phyloP scores from a whole-genome alignment of 1,140 invertebrate species.

The Potamilus streckersoni region DNA sequence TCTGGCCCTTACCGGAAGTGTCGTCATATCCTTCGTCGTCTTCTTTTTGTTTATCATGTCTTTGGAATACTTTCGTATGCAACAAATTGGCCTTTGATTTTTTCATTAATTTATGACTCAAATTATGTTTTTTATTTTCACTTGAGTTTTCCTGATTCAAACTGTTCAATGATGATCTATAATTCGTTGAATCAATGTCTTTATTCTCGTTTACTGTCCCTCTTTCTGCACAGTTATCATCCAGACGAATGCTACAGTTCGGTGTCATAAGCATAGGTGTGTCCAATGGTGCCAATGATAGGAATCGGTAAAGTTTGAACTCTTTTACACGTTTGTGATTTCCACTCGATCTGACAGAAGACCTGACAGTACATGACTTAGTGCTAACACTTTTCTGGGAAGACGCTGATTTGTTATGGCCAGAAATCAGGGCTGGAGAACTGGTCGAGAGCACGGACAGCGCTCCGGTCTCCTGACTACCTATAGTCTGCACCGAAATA shows the following conservation, averaged over 20 bases:
- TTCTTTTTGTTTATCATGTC: not conserved
- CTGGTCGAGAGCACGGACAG: conserved; percentile 33
- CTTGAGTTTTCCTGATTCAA: too few species aligned
- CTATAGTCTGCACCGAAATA: not conserved
- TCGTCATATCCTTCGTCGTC: conserved; percentile 4
- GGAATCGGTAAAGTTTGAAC: conserved; percentile 43
- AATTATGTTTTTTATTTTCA: too few species aligned
- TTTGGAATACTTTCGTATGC: conserved; percentile 16
- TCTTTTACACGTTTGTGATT: conserved; percentile 32
- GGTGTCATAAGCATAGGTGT: too few species aligned
- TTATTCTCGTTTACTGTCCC: conserved; percentile 1
- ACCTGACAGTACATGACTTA: conserved; percentile 22
- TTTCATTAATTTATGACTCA: too few species aligned
- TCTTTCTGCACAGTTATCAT: conserved; percentile 1
- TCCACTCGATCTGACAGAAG: conserved; percentile 10
- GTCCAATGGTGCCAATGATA: conserved; percentile 29
- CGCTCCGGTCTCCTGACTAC: conserved; percentile 10
- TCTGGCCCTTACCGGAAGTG: conserved; percentile 9
- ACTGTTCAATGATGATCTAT: too few species aligned
- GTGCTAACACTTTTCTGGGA: conserved; percentile 12
- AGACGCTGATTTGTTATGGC: not conserved
- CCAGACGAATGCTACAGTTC: too few species aligned
- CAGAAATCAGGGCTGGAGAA: conserved; percentile 23
- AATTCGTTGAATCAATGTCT: not conserved
- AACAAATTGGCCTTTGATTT: conserved; percentile 24